Evolutionary conservation across 2,113 vertebrate genomes (phyloP), one percentile per base, ranked within the genome.

Genomic region (Trichechus manatus): DNA sequence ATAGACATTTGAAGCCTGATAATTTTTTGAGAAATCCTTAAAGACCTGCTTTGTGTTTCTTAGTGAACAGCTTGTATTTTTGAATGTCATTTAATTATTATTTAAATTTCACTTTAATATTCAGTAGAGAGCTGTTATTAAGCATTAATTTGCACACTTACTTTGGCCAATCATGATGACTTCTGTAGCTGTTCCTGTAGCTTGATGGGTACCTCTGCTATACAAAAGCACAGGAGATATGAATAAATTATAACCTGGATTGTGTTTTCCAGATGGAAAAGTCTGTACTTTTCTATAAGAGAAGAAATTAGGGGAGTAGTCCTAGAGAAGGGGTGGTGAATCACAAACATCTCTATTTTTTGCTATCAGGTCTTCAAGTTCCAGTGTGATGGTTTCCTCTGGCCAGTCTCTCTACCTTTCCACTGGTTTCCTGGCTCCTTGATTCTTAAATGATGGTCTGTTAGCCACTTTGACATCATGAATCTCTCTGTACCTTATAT

Each of bases 61-160:
- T 85, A 82, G 83, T 44, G 19, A 3, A 90, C 10, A 66, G 84
- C 89, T 93, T 85, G 78, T 29, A 75, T 92, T 88, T 97, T 89
- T 68, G 81, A 97, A 96, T 92, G 80, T 7, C 23, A 96, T 94
- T 96, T 94, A 94, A 90, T 84, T 83, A 47, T 89, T 91, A 95
- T 97, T 96, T 94, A 96, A 95, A 97, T 96, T 59, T 44, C 72
- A 96, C 95, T 93, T 96, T 94, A 95, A 95, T 97, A 97, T 95
- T 93, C 95, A 74, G 42, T 39, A 39, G 39, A 88, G 23, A 20
- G 8, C 19, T 63, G 3, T 85, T 93, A 90, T 81, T 83, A 86
- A 88, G 87, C 92, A 82, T 92, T 92, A 84, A 88, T 95, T 81
- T 89, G 47, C 86, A 59, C 36, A 56, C 42, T 36, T 44, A 59